phyloP scores from a whole-genome alignment of 35 echinoderm and acorn worm genomes.

The Amphiura filiformis region DNA sequence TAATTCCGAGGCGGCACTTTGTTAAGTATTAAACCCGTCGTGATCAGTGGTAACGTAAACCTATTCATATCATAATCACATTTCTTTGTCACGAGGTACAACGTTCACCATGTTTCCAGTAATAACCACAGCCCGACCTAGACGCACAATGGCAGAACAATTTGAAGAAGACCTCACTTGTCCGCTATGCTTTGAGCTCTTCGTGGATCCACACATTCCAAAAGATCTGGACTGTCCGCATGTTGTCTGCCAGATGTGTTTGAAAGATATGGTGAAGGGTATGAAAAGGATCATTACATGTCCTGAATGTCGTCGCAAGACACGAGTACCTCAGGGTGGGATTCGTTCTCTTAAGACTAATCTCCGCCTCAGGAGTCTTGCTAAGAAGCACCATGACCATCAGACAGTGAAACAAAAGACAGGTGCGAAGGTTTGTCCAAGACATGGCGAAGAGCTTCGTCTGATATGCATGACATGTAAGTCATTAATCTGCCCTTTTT shows the following conservation, averaged over 20 bases:
- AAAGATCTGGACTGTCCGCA: not conserved
- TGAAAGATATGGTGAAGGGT: not conserved
- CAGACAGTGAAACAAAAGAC: not conserved
- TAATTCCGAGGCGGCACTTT: no score
- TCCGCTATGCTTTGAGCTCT: not conserved
- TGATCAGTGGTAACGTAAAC: no score
- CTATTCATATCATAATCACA: no score
- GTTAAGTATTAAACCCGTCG: no score
- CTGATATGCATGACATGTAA: slow-evolving; percentile 6
- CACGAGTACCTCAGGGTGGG: not conserved
- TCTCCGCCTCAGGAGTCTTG: not conserved
- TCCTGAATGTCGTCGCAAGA: not conserved
- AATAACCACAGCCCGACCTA: not conserved
- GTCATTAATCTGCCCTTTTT: not conserved
- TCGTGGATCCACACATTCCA: not conserved
- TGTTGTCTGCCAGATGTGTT: not conserved
- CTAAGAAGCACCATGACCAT: not conserved
- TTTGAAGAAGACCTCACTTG: not conserved
- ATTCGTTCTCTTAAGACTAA: not conserved
- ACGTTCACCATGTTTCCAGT: not conserved
- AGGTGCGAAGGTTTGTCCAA: not conserved
- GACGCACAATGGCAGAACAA: not conserved
- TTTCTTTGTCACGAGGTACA: no score
- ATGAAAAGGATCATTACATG: not conserved
- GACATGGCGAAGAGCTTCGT: not conserved